These are phyloP conservation scores for Cyaniris semiargus DNA, from an alignment of 2,888 invertebrate species.

Conservation along the genomic window DNA sequence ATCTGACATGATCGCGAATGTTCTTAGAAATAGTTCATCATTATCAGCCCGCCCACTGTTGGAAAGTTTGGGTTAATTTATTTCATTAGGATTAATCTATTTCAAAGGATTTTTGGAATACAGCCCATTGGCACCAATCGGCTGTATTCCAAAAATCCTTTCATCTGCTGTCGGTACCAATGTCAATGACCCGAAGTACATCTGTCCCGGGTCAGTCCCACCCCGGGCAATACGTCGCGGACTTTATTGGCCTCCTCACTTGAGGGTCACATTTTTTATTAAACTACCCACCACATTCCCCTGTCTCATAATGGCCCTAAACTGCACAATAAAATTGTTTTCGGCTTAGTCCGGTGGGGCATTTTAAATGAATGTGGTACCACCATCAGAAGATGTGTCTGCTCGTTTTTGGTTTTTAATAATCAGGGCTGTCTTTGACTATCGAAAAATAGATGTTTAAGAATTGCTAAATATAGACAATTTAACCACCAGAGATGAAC, in stretches of 20 bases:
- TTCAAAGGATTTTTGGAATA: too few species aligned
- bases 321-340: slow-evolving; percentile 8
- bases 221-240: slow-evolving; percentile 24
- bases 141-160: not conserved
- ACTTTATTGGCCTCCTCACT: slow-evolving; percentile 38
- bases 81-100: too few species aligned
- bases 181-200: not conserved
- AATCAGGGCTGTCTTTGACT: too few species aligned
- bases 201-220: slow-evolving; percentile 1
- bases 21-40: too few species aligned
- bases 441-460: too few species aligned
- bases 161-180: not conserved
- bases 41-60: too few species aligned
- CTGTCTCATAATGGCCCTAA: slow-evolving; percentile 8
- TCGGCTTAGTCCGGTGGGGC: not conserved
- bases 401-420: not conserved
- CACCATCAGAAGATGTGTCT: not conserved
- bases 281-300: slow-evolving; percentile 33
- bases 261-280: slow-evolving; percentile 40
- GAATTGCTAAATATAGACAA: too few species aligned
- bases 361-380: not conserved
- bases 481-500: too few species aligned
- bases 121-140: too few species aligned
- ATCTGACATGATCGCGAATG: too few species aligned
- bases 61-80: too few species aligned